Evolutionary conservation across 2,113 vertebrate species (phyloP).

Genomic region (Dasypus novemcinctus): DNA sequence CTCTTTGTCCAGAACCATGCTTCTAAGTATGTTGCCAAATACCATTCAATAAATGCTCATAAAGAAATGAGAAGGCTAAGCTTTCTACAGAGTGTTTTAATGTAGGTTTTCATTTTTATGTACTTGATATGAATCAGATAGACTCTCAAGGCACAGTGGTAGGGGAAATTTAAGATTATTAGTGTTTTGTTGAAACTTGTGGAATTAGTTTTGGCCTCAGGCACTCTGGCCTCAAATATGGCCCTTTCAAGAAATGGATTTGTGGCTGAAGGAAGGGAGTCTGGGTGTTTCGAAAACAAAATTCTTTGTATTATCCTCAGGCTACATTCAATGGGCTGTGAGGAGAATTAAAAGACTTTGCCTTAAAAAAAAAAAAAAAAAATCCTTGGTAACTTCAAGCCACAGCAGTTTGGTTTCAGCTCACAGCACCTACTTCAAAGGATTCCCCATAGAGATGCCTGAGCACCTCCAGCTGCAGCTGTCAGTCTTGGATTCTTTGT

Average conservation of each 20-base stretch:
- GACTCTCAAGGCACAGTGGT: not conserved
- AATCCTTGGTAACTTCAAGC: not conserved
- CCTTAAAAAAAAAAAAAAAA: not conserved
- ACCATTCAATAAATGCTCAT: not conserved
- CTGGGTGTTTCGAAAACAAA: not conserved
- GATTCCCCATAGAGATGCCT: too few relatives aligned
- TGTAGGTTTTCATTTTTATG: not conserved
- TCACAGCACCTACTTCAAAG: not conserved
- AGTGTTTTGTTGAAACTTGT: not conserved
- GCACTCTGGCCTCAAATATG: not conserved
- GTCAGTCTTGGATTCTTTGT: rapidly evolving
- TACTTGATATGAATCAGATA: not conserved
- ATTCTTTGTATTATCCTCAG: not conserved
- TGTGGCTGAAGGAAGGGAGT: not conserved
- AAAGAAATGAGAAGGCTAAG: not conserved
- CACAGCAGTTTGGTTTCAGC: not conserved
- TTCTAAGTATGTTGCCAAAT: not conserved
- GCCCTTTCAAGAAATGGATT: not conserved
- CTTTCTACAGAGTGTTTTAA: not conserved
- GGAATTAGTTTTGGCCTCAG: not conserved
- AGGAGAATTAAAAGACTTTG: not conserved
- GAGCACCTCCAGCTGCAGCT: too few relatives aligned
- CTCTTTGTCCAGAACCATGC: not conserved
- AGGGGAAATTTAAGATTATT: not conserved
- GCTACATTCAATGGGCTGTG: not conserved